These are phyloP conservation scores for Sarcophaga caerulescens DNA, from an alignment of 2,888 invertebrate species.

Conservation along the genomic window DNA sequence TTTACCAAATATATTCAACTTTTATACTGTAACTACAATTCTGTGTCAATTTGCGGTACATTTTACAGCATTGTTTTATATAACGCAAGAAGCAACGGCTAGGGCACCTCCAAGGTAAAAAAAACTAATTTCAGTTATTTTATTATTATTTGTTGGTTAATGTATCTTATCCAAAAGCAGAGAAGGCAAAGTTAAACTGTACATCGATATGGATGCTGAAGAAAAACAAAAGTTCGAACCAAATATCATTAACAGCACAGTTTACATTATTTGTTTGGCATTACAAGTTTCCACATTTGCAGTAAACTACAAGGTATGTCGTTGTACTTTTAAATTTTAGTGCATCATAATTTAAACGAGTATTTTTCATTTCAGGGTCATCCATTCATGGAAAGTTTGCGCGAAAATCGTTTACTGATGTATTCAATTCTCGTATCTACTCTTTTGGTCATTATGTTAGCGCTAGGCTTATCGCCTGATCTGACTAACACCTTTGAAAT, in stretches of 20 bases:
- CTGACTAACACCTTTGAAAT: slow-evolving; percentile 96
- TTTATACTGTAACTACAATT: slow-evolving; percentile 98
- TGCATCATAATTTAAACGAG: not conserved
- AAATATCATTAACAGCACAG: slow-evolving; percentile 97
- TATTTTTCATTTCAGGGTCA: slow-evolving; percentile 87
- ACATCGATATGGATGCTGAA: slow-evolving; percentile 84
- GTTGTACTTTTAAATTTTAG: too few species aligned
- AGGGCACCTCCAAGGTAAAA: slow-evolving; percentile 87
- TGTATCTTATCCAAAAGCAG: slow-evolving; percentile 77
- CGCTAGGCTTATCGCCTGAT: slow-evolving; percentile 92
- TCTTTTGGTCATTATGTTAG: slow-evolving; percentile 90
- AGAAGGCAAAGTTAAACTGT: slow-evolving; percentile 83
- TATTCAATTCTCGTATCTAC: slow-evolving; percentile 94
- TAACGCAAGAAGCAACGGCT: slow-evolving; percentile 90
- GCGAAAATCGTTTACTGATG: slow-evolving; percentile 94
- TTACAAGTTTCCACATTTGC: slow-evolving; percentile 99
- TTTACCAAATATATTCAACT: slow-evolving; percentile 98
- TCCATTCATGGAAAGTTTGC: slow-evolving; percentile 98
- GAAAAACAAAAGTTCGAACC: slow-evolving; percentile 95
- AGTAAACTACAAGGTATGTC: slow-evolving; percentile 96
- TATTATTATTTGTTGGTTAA: slow-evolving; percentile 2
- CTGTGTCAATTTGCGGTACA: slow-evolving; percentile 97
- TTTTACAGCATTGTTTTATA: slow-evolving; percentile 93
- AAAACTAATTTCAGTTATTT: not conserved
- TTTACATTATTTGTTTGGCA: slow-evolving; percentile 98